These are phyloP conservation scores for Scomber scombrus DNA, from an alignment of 2,113 vertebrate species.

Conservation along the genomic window DNA sequence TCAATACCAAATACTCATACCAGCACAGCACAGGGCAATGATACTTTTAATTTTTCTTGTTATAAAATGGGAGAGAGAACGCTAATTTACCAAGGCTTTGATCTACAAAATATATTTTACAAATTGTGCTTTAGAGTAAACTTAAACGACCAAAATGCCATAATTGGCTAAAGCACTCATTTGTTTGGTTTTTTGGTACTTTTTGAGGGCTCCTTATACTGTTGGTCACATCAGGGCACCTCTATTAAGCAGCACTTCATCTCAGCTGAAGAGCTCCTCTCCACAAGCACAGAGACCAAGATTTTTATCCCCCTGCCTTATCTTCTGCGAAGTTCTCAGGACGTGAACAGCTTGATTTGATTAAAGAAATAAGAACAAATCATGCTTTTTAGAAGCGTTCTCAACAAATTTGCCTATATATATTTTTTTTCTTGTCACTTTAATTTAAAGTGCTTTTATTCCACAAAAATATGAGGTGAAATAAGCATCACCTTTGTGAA, in stretches of 20 bases:
- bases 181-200: constrained; percentile 14
- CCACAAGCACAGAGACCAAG: constrained; percentile 1
- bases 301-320: constrained; percentile 56
- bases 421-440: constrained; percentile 10
- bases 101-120: constrained; percentile 42
- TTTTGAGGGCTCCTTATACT: background rate
- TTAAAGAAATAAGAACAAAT: background rate
- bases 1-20: constrained; percentile 52
- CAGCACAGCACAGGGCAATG: constrained; percentile 54
- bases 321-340: constrained; percentile 63
- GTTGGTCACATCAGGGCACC: constrained; percentile 6
- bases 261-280: constrained; percentile 28
- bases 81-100: constrained; percentile 12
- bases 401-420: background rate
- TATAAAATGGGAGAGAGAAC: constrained; percentile 28
- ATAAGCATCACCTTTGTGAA: constrained; percentile 21
- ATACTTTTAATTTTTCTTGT: constrained; percentile 41
- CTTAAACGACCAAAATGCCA: constrained; percentile 15
- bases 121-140: constrained; percentile 39
- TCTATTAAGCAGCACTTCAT: constrained; percentile 38
- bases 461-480: constrained; percentile 5
- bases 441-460: constrained; percentile 64
- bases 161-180: background rate
- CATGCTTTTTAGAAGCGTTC: constrained; percentile 29
- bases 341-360: constrained; percentile 34